Conservation (phyloP, 2,888 invertebrate species). For the Lycophotia porphyrea region DNA sequence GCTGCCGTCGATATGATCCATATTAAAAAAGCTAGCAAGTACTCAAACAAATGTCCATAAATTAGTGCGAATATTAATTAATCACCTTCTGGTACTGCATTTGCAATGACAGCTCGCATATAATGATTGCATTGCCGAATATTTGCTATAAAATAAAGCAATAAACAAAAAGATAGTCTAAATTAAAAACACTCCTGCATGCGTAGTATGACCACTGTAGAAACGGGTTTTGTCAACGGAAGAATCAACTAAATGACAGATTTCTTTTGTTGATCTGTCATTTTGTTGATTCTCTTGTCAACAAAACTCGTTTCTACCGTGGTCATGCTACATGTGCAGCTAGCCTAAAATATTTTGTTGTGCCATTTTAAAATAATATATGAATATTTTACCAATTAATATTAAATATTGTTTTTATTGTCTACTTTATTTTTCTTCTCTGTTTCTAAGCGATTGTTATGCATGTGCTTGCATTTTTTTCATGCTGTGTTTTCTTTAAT, state of each 20-base stretch:
- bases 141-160: constrained; percentile 2
- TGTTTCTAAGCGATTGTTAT: not conserved
- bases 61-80: constrained; percentile 13
- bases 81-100: constrained; percentile 7
- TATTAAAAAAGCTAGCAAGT: not conserved
- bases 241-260: too few species aligned
- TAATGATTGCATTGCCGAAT: not conserved
- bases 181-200: not conserved
- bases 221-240: too few species aligned
- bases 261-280: too few species aligned
- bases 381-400: not conserved
- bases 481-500: not conserved
- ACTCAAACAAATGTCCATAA: not conserved
- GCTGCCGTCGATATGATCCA: too few species aligned
- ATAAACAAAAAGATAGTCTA: not conserved
- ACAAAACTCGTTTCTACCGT: too few species aligned
- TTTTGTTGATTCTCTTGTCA: too few species aligned
- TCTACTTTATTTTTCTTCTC: not conserved
- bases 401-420: not conserved
- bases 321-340: too few species aligned
- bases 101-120: not conserved
- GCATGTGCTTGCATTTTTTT: constrained; percentile 18
- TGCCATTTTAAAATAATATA: not conserved
- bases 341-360: not conserved
- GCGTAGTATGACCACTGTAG: too few species aligned